phyloP scores from a whole-genome alignment of 2,113 vertebrate genomes.

The Corythaeola cristata region DNA sequence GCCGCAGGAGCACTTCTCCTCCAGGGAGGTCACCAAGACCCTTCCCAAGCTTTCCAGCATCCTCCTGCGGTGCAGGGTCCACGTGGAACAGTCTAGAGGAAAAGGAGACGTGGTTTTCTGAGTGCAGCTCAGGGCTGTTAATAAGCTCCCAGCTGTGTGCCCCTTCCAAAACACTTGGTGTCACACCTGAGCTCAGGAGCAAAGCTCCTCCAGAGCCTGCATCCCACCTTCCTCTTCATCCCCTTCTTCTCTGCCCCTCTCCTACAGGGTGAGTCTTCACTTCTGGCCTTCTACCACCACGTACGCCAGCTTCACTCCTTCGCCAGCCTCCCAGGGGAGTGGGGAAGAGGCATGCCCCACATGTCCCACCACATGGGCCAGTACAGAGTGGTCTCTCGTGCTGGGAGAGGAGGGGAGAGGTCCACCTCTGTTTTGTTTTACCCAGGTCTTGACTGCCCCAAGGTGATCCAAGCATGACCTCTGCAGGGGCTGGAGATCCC shows the following conservation, averaged over 20 bases:
- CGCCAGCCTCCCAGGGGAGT: not conserved
- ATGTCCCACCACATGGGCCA: not conserved
- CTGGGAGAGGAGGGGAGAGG: not conserved
- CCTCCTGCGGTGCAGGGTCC: not conserved
- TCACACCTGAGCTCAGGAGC: not conserved
- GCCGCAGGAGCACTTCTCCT: not conserved
- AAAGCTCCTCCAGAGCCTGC: not conserved
- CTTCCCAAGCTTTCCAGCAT: not conserved
- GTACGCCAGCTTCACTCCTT: not conserved
- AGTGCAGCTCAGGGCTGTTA: not conserved
- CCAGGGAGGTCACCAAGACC: not conserved
- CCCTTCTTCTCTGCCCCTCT: not conserved
- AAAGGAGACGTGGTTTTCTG: not conserved
- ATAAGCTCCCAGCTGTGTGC: not conserved
- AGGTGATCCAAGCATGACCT: not conserved
- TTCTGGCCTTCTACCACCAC: not conserved
- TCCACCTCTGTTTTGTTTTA: not conserved
- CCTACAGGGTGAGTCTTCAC: not conserved
- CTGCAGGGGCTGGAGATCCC: not conserved
- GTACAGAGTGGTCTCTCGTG: not conserved
- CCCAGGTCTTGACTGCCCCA: not conserved
- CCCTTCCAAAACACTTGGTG: not conserved
- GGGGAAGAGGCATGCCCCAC: not conserved
- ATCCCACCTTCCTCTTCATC: not conserved
- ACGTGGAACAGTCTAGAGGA: constrained; percentile 34